Evolutionary conservation across 1,140 invertebrate species (phyloP).

Genomic region (Argopecten irradians): DNA sequence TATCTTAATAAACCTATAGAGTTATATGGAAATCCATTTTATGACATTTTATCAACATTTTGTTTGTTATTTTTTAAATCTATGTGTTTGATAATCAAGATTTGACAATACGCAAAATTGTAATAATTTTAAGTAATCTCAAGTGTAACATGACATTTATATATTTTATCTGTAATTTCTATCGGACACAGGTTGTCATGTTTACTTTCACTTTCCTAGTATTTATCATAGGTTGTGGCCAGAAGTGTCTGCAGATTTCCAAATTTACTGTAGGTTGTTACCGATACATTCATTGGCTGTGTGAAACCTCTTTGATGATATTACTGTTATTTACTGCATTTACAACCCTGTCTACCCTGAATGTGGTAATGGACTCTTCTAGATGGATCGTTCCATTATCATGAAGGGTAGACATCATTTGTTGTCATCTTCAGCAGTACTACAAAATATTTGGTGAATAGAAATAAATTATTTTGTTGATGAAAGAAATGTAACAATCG

Average conservation of each 20-base stretch:
- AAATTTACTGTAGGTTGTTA: not conserved
- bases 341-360: not conserved
- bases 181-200: not conserved
- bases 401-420: not conserved
- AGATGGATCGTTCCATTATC: not conserved
- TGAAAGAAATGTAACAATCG: not conserved
- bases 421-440: not conserved
- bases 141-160: not conserved
- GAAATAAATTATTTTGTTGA: not conserved
- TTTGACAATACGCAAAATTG: not conserved
- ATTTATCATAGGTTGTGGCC: not conserved
- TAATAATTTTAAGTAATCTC: not conserved
- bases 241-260: not conserved
- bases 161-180: not conserved
- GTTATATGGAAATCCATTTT: conserved; percentile 12
- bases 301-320: not conserved
- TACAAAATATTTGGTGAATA: conserved; percentile 17
- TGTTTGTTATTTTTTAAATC: not conserved
- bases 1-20: not conserved
- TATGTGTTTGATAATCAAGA: not conserved
- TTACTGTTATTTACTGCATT: conserved; percentile 3
- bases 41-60: not conserved
- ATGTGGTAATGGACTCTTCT: not conserved
- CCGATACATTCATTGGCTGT: not conserved
- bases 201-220: conserved; percentile 6